Conservation (phyloP, 2,888 invertebrate genomes). For the Plutella xylostella region DNA sequence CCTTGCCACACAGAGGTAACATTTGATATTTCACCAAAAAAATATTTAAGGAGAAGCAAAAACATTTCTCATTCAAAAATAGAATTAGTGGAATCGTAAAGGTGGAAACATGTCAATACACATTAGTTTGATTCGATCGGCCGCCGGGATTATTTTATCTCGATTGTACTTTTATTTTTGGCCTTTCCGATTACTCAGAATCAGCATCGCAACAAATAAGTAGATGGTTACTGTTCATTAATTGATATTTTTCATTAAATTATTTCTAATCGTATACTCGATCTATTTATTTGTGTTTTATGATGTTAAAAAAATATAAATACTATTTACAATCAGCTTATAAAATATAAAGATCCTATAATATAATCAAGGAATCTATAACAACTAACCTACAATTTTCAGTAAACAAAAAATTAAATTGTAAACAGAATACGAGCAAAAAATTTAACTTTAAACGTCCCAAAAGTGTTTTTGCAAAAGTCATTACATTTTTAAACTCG, state of each 20-base stretch:
- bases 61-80: background rate
- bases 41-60: background rate
- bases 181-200: too few species aligned
- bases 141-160: too few species aligned
- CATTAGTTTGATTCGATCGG: slow-evolving; percentile 30
- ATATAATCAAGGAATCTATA: too few species aligned
- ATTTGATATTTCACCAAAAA: background rate
- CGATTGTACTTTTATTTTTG: too few species aligned
- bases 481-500: slow-evolving; percentile 66
- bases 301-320: background rate
- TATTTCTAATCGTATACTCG: too few species aligned
- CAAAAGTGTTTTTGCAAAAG: slow-evolving; percentile 41
- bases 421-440: slow-evolving; percentile 51
- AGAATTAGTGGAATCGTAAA: slow-evolving; percentile 40
- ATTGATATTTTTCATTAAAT: too few species aligned
- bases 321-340: background rate
- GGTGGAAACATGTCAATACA: slow-evolving; percentile 65
- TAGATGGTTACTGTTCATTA: too few species aligned
- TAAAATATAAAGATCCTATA: background rate
- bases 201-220: too few species aligned
- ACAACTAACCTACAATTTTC: too few species aligned
- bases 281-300: background rate
- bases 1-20: background rate
- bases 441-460: slow-evolving; percentile 59
- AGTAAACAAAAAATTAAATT: slow-evolving; percentile 60